These are phyloP conservation scores for Cirrhinus mrigala DNA, from an alignment of 2,797 vertebrate species.

Conservation along the genomic window DNA sequence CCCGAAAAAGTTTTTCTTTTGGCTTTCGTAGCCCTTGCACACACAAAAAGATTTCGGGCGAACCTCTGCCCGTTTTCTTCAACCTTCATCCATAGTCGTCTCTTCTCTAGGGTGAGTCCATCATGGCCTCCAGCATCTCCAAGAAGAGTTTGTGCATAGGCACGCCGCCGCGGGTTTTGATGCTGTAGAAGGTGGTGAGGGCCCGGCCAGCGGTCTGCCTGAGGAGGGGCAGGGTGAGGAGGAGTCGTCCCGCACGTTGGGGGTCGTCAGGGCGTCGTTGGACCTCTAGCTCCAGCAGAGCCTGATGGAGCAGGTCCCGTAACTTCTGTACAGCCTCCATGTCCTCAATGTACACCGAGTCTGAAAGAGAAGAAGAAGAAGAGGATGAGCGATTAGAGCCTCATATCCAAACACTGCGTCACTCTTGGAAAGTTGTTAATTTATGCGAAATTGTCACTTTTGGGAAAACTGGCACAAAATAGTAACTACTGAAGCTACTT, in stretches of 20 bases:
- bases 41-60: constrained; percentile 25
- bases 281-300: constrained; percentile 88
- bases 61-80: neutral
- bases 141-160: constrained; percentile 97
- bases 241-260: constrained; percentile 86
- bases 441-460: neutral
- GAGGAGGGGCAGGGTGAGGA: constrained; percentile 90
- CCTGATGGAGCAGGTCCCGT: constrained; percentile 90
- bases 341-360: constrained; percentile 93
- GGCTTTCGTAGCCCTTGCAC: constrained; percentile 48
- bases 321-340: constrained; percentile 92
- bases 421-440: too few species aligned
- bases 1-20: constrained; percentile 25
- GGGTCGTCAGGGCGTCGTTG: constrained; percentile 81
- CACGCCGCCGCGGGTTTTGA: constrained; percentile 91
- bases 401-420: neutral
- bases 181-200: constrained; percentile 91
- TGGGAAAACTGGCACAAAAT: neutral
- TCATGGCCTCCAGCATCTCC: constrained; percentile 97
- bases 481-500: neutral
- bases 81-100: constrained; percentile 48
- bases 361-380: constrained; percentile 68
- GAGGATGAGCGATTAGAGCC: neutral
- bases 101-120: constrained; percentile 86
- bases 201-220: constrained; percentile 92